Conservation (phyloP, 2,888 invertebrate genomes). For the Tetragonula carbonaria region DNA sequence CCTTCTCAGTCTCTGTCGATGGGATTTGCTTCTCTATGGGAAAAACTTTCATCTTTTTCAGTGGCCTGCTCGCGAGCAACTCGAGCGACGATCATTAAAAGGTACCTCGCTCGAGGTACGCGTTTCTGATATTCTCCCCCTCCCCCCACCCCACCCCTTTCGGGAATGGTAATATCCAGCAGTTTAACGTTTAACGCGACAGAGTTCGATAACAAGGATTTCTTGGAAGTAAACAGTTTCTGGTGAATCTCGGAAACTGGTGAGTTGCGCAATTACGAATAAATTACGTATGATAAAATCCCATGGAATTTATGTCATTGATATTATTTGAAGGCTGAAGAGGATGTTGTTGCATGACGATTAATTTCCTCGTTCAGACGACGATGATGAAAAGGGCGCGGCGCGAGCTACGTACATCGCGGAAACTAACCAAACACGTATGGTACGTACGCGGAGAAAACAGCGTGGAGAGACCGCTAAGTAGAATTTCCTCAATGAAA, state of each 20-base stretch:
- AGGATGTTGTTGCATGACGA: not conserved
- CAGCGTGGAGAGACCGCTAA: not conserved
- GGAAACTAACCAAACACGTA: not conserved
- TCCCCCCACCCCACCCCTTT: too few relatives aligned
- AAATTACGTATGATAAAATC: slow-evolving; percentile 25
- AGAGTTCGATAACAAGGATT: not conserved
- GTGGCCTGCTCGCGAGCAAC: not conserved
- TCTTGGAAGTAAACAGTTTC: not conserved
- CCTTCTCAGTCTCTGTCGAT: too few relatives aligned
- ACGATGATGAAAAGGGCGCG: not conserved
- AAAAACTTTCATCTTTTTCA: too few relatives aligned
- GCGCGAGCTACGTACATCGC: not conserved
- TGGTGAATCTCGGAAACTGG: not conserved
- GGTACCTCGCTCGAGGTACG: not conserved
- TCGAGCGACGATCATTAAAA: not conserved
- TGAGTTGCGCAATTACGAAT: slow-evolving; percentile 17
- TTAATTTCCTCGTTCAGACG: not conserved
- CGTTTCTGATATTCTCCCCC: not conserved
- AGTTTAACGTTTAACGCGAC: not conserved
- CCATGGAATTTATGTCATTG: not conserved
- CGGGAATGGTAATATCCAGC: not conserved
- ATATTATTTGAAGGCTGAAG: slow-evolving; percentile 1
- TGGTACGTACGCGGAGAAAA: not conserved
- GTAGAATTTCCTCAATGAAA: slow-evolving; percentile 14
- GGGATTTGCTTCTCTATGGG: too few relatives aligned